Base-by-base conservation (phyloP, 2,113 vertebrate genomes). In the Callipepla squamata region DNA sequence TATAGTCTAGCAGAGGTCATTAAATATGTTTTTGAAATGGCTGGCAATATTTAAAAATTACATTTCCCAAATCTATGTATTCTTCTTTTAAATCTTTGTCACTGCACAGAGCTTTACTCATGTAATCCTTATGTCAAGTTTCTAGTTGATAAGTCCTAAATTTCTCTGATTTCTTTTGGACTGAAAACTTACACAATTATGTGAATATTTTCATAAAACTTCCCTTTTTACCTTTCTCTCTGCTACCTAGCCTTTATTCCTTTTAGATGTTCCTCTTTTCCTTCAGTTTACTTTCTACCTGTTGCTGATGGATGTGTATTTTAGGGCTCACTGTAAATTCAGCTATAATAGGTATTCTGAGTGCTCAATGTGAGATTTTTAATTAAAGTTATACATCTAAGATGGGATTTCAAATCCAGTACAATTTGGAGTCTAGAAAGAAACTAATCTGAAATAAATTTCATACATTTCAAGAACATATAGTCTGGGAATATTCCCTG, bases 1-100 rank as follows among this genome's bases (percentile, higher is more conserved):
- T 25, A 13, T 15, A 67, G 21, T 42, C 5, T 30, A 44, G 6
- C 9, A 72, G 2, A 45, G 18, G 4, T 67, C 7, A 70, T 48
- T 5, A 61, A 26, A 93, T 42, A 34, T 77, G 23, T 25, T 76
- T 79, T 66, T 34, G 1, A 42, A 50, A 42, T 40, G 4, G 5
- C 20, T 32, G 30, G 32, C 42, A 66, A 45, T 22, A 66, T 9
- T 42, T 42, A 21, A 65, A 30, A 42, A 45, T 13, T 22, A 17
- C 30, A 53, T 77, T 85, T 85, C 6, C 7, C 2, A n/a, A 1
- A 44, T n/a, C 11, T 20, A 6, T 0, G 0, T 61, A 42, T 45
- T 72, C 14, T 32, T 42, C 16, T 68, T 17, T 58, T 65, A 58
- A 95, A 93, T 51, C 11, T 19, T 72, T 48, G 21, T 86, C 9